phyloP scores from a whole-genome alignment of 2,113 vertebrate species.

The Pteruthius melanotis region DNA sequence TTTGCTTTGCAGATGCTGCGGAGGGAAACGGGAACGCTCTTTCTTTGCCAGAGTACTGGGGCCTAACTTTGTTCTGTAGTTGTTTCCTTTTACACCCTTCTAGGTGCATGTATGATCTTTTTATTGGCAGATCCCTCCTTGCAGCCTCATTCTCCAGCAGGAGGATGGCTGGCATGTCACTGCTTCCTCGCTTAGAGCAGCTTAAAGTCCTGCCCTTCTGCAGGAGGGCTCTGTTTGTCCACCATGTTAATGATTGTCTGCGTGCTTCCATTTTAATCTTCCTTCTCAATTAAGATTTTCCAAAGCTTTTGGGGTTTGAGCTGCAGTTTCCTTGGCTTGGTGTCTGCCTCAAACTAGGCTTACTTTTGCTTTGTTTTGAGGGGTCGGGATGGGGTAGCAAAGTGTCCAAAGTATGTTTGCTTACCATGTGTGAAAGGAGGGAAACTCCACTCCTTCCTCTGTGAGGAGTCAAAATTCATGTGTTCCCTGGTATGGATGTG shows the following conservation, averaged over 20 bases:
- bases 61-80: background rate
- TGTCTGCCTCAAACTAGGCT: background rate
- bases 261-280: slow-evolving; percentile 4
- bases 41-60: background rate
- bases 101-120: background rate
- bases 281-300: background rate
- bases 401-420: background rate
- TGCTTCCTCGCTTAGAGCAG: background rate
- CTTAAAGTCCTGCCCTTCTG: background rate
- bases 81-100: background rate
- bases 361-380: background rate
- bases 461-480: background rate
- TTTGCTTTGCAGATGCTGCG: slow-evolving; percentile 21
- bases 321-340: background rate
- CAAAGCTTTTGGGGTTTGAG: background rate
- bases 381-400: background rate
- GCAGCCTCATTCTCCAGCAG: background rate
- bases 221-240: background rate
- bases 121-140: background rate
- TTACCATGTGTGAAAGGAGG: background rate
- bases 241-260: background rate
- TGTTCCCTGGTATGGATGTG: background rate
- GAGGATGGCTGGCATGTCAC: background rate
- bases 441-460: background rate
- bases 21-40: background rate